Evolutionary conservation across 1,140 invertebrate species (phyloP).

Genomic region (Procambarus virginalis): DNA sequence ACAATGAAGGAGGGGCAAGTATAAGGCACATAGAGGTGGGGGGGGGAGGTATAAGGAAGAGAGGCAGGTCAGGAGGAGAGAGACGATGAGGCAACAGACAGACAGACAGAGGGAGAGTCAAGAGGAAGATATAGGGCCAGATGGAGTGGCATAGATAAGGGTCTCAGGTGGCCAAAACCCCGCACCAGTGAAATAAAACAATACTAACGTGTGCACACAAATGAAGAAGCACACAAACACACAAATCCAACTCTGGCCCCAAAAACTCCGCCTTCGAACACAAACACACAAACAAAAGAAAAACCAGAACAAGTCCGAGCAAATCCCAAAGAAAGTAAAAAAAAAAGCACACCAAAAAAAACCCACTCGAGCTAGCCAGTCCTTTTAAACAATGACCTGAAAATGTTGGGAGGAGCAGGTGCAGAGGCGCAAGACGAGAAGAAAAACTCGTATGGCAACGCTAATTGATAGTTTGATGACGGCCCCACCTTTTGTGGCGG

Average conservation of each 20-base stretch:
- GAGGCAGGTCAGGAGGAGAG: neutral
- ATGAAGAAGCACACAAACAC: neutral
- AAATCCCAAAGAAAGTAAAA: no score
- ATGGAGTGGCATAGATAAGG: neutral
- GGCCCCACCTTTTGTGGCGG: neutral
- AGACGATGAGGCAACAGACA: neutral
- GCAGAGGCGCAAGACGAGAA: neutral
- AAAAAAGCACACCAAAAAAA: no score
- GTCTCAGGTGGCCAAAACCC: no score
- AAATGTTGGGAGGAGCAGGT: neutral
- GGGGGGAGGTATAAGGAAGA: neutral
- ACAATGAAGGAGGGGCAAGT: neutral
- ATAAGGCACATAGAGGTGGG: no score
- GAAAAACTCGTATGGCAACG: neutral
- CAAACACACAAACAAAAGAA: neutral
- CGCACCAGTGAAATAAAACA: no score
- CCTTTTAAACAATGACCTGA: no score
- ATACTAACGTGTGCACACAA: no score
- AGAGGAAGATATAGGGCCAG: neutral
- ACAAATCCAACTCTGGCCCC: neutral
- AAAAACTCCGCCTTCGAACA: neutral
- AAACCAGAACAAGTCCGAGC: no score
- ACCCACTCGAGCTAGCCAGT: no score
- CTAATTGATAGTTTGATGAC: neutral
- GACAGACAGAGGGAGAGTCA: neutral